Conservation (phyloP, 2,888 invertebrate species). For the Drosophila melanocephala region DNA sequence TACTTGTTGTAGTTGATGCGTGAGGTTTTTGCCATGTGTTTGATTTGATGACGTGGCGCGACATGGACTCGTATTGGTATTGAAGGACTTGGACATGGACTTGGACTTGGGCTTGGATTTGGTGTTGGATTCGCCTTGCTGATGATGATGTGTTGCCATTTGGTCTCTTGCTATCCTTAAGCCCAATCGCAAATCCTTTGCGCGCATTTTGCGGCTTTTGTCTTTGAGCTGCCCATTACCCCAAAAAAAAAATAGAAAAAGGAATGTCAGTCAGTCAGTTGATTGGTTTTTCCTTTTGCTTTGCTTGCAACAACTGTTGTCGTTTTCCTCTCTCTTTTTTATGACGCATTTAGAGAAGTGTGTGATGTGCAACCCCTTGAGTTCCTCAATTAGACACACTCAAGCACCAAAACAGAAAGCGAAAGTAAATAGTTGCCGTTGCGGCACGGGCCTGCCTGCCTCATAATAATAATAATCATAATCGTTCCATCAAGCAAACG, state of each 20-base stretch:
- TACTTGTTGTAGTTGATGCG: constrained; percentile 71
- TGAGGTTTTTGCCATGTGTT: constrained; percentile 67
- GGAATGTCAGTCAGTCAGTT: constrained; percentile 31
- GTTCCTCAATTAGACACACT: constrained; percentile 67
- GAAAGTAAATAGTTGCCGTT: constrained; percentile 44
- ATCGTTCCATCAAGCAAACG: constrained; percentile 27
- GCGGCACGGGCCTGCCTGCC: constrained; percentile 44
- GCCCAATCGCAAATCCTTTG: constrained; percentile 69
- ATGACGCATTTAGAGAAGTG: constrained; percentile 56
- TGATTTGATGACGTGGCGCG: constrained; percentile 73
- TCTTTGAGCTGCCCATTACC: constrained; percentile 62
- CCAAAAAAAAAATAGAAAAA: not conserved
- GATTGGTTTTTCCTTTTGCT: constrained; percentile 51
- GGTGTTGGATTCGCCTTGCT: constrained; percentile 2
- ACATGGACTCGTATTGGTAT: constrained; percentile 49
- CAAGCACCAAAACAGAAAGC: constrained; percentile 36
- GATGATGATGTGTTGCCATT: constrained; percentile 67
- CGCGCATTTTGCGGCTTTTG: constrained; percentile 56
- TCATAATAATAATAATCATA: constrained; percentile 42
- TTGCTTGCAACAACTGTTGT: constrained; percentile 60
- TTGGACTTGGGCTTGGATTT: constrained; percentile 14
- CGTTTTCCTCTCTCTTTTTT: constrained; percentile 31
- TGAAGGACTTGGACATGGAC: constrained; percentile 18
- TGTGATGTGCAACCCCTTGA: constrained; percentile 63
- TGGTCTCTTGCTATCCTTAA: constrained; percentile 37